Conservation (phyloP, 2,888 invertebrate genomes). For the Dorcus hopei region DNA sequence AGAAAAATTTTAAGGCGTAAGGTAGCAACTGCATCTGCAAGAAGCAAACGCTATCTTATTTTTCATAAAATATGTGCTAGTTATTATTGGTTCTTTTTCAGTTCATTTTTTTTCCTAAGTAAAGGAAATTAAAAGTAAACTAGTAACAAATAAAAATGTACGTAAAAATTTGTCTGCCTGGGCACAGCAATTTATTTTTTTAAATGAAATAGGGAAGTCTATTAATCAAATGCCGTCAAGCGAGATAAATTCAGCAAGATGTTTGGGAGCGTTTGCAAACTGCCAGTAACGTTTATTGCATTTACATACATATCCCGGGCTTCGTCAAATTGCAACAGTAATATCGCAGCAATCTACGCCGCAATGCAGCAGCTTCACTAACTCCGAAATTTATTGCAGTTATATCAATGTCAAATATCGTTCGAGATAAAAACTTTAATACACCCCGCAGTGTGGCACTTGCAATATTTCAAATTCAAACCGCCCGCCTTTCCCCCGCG, state of each 20-base stretch:
- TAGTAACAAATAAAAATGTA: too few relatives aligned
- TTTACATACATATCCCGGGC: background rate
- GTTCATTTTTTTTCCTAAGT: too few relatives aligned
- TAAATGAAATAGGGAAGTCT: background rate
- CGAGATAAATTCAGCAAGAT: background rate
- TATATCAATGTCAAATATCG: background rate
- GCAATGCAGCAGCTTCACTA: background rate
- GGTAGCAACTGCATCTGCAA: too few relatives aligned
- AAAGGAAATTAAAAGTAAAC: too few relatives aligned
- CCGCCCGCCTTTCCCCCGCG: too few relatives aligned
- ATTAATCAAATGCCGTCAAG: background rate
- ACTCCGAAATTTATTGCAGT: background rate
- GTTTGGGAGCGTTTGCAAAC: background rate
- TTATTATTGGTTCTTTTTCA: too few relatives aligned
- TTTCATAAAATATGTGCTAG: background rate
- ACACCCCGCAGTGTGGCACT: background rate
- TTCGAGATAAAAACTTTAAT: background rate
- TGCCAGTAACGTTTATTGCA: background rate
- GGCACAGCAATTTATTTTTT: background rate
- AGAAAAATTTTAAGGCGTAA: too few relatives aligned
- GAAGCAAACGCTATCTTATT: constrained; percentile 2
- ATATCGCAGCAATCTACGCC: background rate
- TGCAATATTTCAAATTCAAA: constrained; percentile 1
- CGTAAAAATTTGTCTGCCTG: too few relatives aligned
- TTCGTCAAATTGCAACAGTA: background rate